Evolutionary conservation across 2,888 invertebrate species (phyloP), one percentile per base, ranked within the genome.

Genomic region (Cheilosia impressa): DNA sequence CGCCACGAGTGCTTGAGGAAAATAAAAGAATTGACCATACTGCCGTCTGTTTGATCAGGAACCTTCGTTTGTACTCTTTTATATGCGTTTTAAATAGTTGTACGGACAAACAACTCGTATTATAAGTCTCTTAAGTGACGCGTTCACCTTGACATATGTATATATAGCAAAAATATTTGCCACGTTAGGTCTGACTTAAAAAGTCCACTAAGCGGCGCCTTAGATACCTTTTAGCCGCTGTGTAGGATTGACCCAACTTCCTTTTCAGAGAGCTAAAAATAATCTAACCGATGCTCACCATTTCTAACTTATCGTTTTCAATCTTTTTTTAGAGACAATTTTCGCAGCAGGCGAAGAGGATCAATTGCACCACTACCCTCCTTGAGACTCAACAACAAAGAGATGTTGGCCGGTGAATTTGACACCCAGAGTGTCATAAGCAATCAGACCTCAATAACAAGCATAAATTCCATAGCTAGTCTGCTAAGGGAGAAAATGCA

Each of bases 391-490:
- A 93, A 92, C 92, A 89, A 93, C 92, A 88, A 93, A 93, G 90
- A 94, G 93, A 90, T 93, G 93, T 88, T 93, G 88, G 90, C 94
- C 93, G 90, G 94, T 93, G 93, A 92, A 60, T 92, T 91, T 34
- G 92, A 92, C 79, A 90, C 91, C 38, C 92, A 92, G 87, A 92
- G 92, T 88, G 69, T 92, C 88, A 90, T 92, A 82, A 92, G 92
- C 87, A 92, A 92, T 87, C 92, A 92, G 89, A 90, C 96, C 89
- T 97, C 97, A 6, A 95, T 97, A 89, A 97, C 97, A 0, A 97
- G 96, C 57, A 95, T 97, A 88, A 97, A 97, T 92, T 97, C 97
- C 0, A 94, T 97, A 88, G 96, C 97, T 78, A 97, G 97, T 90
- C 92, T 97, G 69, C 93, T 97, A 15, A 95, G 95, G 89, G 97